These are phyloP conservation scores for Pseudopipra pipra DNA, from an alignment of 2,113 vertebrate genomes.

Conservation along the genomic window DNA sequence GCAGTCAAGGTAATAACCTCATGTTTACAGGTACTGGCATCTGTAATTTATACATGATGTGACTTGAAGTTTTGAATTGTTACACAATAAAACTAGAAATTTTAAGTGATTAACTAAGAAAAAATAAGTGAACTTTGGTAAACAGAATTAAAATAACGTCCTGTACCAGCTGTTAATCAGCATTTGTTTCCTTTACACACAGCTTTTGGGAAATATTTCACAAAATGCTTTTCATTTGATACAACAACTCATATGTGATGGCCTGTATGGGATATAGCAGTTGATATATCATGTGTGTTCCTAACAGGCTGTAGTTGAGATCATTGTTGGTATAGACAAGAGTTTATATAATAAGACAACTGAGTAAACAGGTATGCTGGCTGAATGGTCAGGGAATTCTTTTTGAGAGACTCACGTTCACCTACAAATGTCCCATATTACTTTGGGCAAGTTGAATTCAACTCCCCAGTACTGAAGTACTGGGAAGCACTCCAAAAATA, in stretches of 20 bases:
- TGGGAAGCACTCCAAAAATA: background rate
- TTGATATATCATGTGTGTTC: accelerated
- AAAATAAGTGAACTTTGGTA: background rate
- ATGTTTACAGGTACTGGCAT: background rate
- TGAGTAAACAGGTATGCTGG: background rate
- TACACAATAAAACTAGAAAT: background rate
- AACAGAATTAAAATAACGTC: background rate
- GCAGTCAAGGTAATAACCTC: background rate
- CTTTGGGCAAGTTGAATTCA: background rate
- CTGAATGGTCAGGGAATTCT: background rate
- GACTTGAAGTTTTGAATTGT: background rate
- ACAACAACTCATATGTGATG: background rate
- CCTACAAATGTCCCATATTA: background rate
- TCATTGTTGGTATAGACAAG: background rate
- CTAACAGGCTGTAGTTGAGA: background rate
- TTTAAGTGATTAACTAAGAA: background rate
- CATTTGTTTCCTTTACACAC: background rate
- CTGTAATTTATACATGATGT: background rate
- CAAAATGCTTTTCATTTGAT: background rate
- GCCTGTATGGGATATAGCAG: background rate
- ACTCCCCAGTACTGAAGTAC: background rate
- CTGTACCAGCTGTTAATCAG: background rate
- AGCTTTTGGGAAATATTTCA: background rate
- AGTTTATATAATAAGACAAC: background rate
- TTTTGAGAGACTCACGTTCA: background rate